Evolutionary conservation across 2,797 vertebrate genomes (phyloP).

Genomic region (Micromesistius poutassou): DNA sequence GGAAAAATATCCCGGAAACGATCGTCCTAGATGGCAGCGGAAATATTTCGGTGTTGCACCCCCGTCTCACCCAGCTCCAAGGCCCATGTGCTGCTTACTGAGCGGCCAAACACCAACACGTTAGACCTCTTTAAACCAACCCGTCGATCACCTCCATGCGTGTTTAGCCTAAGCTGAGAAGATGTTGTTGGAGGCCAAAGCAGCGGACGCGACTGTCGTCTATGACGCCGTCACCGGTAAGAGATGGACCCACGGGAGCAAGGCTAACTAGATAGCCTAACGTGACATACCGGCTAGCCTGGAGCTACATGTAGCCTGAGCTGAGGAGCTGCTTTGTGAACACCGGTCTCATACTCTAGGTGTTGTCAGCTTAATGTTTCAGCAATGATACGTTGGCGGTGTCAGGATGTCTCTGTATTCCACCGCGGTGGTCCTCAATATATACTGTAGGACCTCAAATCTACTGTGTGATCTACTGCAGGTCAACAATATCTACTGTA

Average conservation of each 20-base stretch:
- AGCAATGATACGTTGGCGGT: too few species aligned
- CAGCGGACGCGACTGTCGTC: slow-evolving; percentile 66
- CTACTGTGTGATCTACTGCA: too few species aligned
- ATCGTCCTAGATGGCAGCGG: slow-evolving; percentile 28
- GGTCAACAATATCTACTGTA: too few species aligned
- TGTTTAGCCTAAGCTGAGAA: slow-evolving; percentile 15
- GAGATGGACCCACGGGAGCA: slow-evolving; percentile 42
- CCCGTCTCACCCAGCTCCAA: slow-evolving; percentile 20
- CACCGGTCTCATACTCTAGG: too few species aligned
- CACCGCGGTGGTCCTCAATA: too few species aligned
- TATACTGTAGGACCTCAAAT: too few species aligned
- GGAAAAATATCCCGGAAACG: slow-evolving; percentile 12
- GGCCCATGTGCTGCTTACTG: slow-evolving; percentile 71
- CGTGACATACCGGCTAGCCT: neutral
- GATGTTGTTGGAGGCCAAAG: slow-evolving; percentile 73
- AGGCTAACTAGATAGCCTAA: slow-evolving; percentile 16
- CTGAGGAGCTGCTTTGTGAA: too few species aligned
- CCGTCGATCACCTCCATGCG: slow-evolving; percentile 37
- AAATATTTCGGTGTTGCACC: slow-evolving; percentile 32
- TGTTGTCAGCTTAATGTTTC: too few species aligned
- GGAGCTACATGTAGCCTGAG: neutral
- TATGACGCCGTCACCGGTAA: slow-evolving; percentile 69
- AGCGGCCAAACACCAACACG: slow-evolving; percentile 45
- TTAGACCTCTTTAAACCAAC: slow-evolving; percentile 13
- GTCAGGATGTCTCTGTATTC: too few species aligned